Base-by-base conservation (phyloP, 2,888 invertebrate genomes). In the Xylocampa areola region DNA sequence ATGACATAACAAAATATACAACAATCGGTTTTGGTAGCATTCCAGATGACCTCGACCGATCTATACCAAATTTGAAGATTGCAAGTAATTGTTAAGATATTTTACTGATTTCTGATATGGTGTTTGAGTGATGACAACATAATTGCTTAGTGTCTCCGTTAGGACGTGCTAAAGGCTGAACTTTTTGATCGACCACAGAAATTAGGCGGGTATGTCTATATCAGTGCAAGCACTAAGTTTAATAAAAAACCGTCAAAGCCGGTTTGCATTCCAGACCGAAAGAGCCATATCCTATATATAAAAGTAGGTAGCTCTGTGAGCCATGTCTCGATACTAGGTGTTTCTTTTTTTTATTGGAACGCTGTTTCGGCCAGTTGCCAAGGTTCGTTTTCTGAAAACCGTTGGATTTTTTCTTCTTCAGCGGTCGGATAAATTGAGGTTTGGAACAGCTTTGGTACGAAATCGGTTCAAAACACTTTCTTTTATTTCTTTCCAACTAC, bases 211-310 rank as follows among this genome's bases (percentile, higher is more conserved):
- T 39, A 29, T 29, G 17, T 4, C 11, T 5, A 17, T 1, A 23
- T 17, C 35, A 23, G 17, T 19, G 21, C 30, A 21, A 32, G 30
- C 45, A 52, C 33, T 68, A 33, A 62, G 37, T 14, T 39, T 27
- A 45, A 49, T 64, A 69, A 69, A 68, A 32, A 63, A 45, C 33
- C 30, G 30, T 48, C 70, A 53, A 69, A 61, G 68, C 30, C 10
- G 27, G 35, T 37, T 48, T 33, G 48, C 40, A 49, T 19, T 25
- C 16, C 11, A 39, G 32, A 17, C 44, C 11, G 48, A 29, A 35
- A 19, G 27, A 29, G 43, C 35, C 27, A 44, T 25, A 29, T 53
- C n/a, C n/a, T n/a, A n/a, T n/a, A n/a, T n/a, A n/a, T n/a, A n/a
- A n/a, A n/a, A n/a, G n/a, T n/a, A n/a, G n/a, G n/a, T n/a, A n/a